phyloP scores from a whole-genome alignment of 2,113 vertebrate species.

The Cygnus buccinator region DNA sequence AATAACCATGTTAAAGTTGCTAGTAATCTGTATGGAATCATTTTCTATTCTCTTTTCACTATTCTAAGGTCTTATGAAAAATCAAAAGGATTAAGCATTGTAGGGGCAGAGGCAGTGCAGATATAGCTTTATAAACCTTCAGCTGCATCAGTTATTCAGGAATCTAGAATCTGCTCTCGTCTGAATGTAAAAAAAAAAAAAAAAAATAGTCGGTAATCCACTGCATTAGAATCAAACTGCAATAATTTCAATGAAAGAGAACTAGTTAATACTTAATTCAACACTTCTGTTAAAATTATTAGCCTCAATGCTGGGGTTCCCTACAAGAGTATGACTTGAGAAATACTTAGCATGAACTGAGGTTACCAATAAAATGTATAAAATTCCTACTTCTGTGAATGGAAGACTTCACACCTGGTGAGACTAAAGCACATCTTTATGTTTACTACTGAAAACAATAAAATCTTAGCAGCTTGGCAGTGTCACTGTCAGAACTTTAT shows the following conservation, averaged over 20 bases:
- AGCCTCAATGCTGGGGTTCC: not conserved
- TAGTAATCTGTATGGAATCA: not conserved
- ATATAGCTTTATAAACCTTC: not conserved
- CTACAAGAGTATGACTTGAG: not conserved
- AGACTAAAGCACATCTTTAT: not conserved
- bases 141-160: not conserved
- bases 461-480: not conserved
- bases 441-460: not conserved
- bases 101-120: not conserved
- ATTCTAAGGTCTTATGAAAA: not conserved
- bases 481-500: not conserved
- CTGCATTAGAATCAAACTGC: not conserved
- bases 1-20: not conserved
- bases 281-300: not conserved
- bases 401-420: not conserved
- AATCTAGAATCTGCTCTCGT: not conserved
- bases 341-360: not conserved
- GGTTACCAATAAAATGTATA: not conserved
- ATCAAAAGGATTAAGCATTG: not conserved
- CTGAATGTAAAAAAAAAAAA: not conserved
- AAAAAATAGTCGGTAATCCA: not conserved
- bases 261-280: not conserved
- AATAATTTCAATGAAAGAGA: not conserved
- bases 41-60: not conserved
- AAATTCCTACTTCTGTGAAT: not conserved